Percentiles rank a stretch among this genome's conserved stretches.
phyloP scores from a whole-genome alignment of 2,888 invertebrate species.

The Phasia obesa region DNA sequence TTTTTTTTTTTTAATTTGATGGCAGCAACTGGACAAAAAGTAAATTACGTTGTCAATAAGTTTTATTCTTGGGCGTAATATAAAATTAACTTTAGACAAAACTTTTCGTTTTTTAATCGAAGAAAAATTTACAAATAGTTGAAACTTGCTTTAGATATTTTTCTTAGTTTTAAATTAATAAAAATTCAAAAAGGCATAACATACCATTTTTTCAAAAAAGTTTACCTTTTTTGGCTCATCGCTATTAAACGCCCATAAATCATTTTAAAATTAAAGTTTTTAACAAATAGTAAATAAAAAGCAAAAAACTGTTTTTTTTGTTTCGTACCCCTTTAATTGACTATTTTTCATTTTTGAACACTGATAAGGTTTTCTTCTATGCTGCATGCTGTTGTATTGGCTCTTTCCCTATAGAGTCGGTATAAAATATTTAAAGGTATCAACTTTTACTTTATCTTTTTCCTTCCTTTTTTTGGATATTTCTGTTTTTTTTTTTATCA shows the following conservation, averaged over 20 bases:
- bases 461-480: conserved; percentile 12
- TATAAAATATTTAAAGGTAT: conserved; percentile 63
- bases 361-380: conserved; percentile 26
- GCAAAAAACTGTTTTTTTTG: background rate
- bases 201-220: conserved; percentile 17
- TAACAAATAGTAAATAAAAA: conserved; percentile 11
- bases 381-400: conserved; percentile 2
- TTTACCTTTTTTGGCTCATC: conserved; percentile 16
- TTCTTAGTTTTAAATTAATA: background rate
- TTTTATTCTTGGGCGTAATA: conserved; percentile 44
- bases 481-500: conserved; percentile 62
- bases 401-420: conserved; percentile 34
- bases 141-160: conserved; percentile 32
- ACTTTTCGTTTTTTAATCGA: conserved; percentile 58
- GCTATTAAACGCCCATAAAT: conserved; percentile 22
- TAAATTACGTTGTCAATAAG: conserved; percentile 53
- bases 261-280: conserved; percentile 11
- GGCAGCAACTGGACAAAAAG: conserved; percentile 33
- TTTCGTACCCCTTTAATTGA: background rate
- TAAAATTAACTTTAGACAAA: conserved; percentile 42
- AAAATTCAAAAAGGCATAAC: conserved; percentile 4
- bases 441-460: conserved; percentile 44
- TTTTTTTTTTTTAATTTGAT: too few species aligned
- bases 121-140: conserved; percentile 37
- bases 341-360: conserved; percentile 15